phyloP scores from a whole-genome alignment of 2,113 vertebrate genomes.

The Prinia subflava region DNA sequence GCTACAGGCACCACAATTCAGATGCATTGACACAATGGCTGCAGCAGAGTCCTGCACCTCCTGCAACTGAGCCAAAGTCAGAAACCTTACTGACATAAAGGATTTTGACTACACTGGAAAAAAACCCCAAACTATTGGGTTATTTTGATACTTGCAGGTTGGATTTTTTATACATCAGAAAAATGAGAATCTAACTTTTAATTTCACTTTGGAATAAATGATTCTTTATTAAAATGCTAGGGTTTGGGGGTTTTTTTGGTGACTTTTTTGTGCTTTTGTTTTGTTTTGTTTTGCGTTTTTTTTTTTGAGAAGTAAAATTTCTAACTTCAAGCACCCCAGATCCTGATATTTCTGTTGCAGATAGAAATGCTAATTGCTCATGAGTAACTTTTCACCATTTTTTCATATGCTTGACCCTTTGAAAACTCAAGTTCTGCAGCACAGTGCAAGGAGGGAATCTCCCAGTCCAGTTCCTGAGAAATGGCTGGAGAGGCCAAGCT shows the following conservation, averaged over 20 bases:
- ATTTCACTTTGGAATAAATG: background rate
- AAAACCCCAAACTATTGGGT: background rate
- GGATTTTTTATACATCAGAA: background rate
- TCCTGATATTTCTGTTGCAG: background rate
- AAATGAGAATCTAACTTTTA: background rate
- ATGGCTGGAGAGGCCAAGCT: background rate
- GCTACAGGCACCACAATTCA: background rate
- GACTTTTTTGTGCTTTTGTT: background rate
- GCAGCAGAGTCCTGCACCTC: background rate
- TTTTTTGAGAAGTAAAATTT: background rate
- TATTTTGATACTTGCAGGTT: background rate
- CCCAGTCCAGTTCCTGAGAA: background rate
- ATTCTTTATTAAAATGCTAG: background rate
- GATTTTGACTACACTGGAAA: background rate
- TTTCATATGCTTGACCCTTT: background rate
- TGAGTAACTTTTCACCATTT: background rate
- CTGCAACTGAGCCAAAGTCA: background rate
- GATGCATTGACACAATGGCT: background rate
- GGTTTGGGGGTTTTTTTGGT: no score
- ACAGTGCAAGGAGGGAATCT: background rate
- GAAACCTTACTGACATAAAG: background rate
- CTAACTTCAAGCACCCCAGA: background rate
- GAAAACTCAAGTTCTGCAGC: background rate
- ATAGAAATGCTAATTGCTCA: background rate
- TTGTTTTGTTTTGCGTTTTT: no score